phyloP scores from a whole-genome alignment of 2,888 invertebrate species.

The Nineta flava region DNA sequence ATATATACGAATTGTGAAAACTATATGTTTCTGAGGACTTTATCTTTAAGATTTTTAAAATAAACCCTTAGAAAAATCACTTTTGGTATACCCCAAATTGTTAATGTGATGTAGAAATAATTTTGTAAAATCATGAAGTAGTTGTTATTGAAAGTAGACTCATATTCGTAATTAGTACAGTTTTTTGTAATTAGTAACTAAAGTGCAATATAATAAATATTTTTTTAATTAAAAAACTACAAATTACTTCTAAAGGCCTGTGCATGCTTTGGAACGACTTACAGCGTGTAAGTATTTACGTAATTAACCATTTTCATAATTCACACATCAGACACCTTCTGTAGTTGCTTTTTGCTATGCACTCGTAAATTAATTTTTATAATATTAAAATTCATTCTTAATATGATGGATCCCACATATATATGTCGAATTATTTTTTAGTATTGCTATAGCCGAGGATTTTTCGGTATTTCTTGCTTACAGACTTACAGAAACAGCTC shows the following conservation, averaged over 20 bases:
- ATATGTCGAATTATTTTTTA: background rate
- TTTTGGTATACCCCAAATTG: too few relatives aligned
- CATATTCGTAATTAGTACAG: too few relatives aligned
- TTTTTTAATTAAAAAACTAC: background rate
- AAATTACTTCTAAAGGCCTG: conserved; percentile 41
- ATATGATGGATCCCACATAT: background rate
- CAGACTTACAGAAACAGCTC: conserved; percentile 95
- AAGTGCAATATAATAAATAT: background rate
- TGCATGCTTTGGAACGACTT: conserved; percentile 80
- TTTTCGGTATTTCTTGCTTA: conserved; percentile 20
- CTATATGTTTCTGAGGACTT: too few relatives aligned
- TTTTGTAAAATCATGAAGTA: too few relatives aligned
- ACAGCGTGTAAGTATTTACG: conserved; percentile 70
- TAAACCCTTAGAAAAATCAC: too few relatives aligned
- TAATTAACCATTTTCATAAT: conserved; percentile 9
- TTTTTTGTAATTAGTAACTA: too few relatives aligned
- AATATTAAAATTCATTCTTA: background rate
- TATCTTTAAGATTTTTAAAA: too few relatives aligned
- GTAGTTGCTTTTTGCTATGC: conserved; percentile 5
- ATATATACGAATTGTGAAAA: too few relatives aligned
- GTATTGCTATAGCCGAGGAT: conserved; percentile 2
- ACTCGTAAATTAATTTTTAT: background rate
- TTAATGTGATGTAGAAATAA: too few relatives aligned
- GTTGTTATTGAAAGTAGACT: too few relatives aligned
- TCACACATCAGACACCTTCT: too few relatives aligned